Percentiles rank a stretch among this genome's conserved stretches.
Evolutionary conservation across 2,888 invertebrate genomes (phyloP).

Genomic region (Oscheius sp.): DNA sequence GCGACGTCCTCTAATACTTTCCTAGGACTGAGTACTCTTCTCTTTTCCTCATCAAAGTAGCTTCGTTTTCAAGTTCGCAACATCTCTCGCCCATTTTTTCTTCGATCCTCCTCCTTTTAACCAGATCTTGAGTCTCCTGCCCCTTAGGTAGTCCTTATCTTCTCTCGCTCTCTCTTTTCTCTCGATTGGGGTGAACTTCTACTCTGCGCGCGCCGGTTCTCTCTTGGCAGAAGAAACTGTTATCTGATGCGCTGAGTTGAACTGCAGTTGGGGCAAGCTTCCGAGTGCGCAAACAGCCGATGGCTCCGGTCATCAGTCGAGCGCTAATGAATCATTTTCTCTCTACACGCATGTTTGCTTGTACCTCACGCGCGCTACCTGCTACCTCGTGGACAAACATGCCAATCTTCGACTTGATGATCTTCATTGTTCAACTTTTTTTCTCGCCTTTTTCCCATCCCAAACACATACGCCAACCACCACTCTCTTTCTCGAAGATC

Average conservation of each 20-base stretch:
- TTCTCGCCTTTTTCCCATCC: background rate
- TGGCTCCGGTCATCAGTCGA: conserved; percentile 27
- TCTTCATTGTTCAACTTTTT: background rate
- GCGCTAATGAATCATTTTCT: conserved; percentile 31
- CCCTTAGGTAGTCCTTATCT: too few species aligned
- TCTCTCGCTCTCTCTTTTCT: too few species aligned
- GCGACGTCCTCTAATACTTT: background rate
- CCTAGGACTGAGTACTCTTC: background rate
- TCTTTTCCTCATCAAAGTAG: conserved; percentile 23
- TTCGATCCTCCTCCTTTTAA: too few species aligned
- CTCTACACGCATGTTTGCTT: conserved; percentile 30
- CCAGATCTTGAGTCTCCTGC: too few species aligned
- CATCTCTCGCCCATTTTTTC: conserved; percentile 1
- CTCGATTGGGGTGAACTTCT: background rate
- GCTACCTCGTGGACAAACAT: conserved; percentile 28
- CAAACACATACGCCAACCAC: background rate
- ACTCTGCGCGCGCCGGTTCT: background rate
- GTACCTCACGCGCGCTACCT: conserved; percentile 31
- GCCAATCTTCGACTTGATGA: conserved; percentile 22
- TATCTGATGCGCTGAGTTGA: too few species aligned
- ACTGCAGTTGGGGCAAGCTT: conserved; percentile 18
- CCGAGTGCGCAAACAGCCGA: conserved; percentile 29
- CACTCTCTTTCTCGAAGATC: background rate
- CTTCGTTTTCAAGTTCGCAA: conserved; percentile 8
- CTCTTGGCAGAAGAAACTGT: background rate